Conservation (phyloP, 1,140 invertebrate species). For the Muscidifurax raptorellus region DNA sequence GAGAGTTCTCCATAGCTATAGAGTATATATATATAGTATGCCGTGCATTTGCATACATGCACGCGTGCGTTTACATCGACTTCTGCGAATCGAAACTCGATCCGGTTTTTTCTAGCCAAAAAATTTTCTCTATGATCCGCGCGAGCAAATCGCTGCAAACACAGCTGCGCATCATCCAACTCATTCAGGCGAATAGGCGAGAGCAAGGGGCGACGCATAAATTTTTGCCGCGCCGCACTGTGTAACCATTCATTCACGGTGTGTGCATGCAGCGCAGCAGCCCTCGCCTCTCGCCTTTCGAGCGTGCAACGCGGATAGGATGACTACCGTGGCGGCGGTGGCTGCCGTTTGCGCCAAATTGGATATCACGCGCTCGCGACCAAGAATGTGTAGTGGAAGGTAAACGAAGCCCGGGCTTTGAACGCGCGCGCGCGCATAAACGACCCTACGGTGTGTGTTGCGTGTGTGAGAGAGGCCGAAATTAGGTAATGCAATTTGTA, state of each 20-base stretch:
- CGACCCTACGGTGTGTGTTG: background rate
- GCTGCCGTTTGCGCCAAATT: constrained; percentile 42
- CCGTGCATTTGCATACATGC: too few relatives aligned
- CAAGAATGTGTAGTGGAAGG: constrained; percentile 42
- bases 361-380: constrained; percentile 40
- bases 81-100: background rate
- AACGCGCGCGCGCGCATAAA: background rate
- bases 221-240: background rate
- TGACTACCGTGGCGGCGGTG: background rate
- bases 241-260: background rate
- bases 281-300: background rate
- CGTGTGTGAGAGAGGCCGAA: constrained; percentile 7
- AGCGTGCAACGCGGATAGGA: background rate
- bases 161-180: background rate
- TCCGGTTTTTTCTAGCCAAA: background rate
- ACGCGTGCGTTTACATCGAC: background rate
- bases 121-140: too few relatives aligned
- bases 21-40: too few relatives aligned
- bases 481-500: constrained; percentile 51
- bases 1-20: too few relatives aligned
- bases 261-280: background rate
- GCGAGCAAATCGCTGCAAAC: background rate
- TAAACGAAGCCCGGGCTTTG: constrained; percentile 36
- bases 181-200: background rate
- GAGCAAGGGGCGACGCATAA: background rate